These are phyloP conservation scores for Cantharis rufa DNA, from an alignment of 2,888 invertebrate genomes.

Conservation along the genomic window DNA sequence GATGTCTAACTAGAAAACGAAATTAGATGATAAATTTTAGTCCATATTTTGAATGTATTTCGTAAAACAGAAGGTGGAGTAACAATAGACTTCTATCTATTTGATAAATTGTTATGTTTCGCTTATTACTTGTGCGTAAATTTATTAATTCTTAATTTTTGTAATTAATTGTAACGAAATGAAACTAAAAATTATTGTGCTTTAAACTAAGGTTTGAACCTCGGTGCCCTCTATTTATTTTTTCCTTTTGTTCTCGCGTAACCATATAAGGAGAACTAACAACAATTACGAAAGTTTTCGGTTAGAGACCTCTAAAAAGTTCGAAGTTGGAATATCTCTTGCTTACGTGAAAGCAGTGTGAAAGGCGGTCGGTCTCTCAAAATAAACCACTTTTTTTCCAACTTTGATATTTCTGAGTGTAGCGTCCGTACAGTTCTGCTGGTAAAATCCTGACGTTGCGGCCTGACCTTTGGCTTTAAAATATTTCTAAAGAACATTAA, in stretches of 20 bases:
- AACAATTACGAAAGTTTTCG: neutral
- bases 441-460: no score
- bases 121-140: constrained; percentile 41
- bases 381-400: neutral
- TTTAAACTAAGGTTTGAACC: neutral
- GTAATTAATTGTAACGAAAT: neutral
- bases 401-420: neutral
- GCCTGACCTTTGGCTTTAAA: neutral
- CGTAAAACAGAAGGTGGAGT: constrained; percentile 48
- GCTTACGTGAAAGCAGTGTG: neutral
- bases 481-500: neutral
- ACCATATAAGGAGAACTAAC: neutral
- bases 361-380: neutral
- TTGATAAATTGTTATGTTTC: constrained; percentile 56
- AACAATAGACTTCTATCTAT: constrained; percentile 56
- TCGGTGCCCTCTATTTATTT: neutral
- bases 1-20: constrained; percentile 47
- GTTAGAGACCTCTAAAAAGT: neutral
- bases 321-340: neutral
- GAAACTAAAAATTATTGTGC: neutral
- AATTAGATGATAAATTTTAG: constrained; percentile 54
- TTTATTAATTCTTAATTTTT: constrained; percentile 8
- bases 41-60: constrained; percentile 53
- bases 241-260: neutral
- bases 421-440: neutral